Evolutionary conservation across 2,888 invertebrate genomes (phyloP).

Genomic region (Chloroclystis v-ata): DNA sequence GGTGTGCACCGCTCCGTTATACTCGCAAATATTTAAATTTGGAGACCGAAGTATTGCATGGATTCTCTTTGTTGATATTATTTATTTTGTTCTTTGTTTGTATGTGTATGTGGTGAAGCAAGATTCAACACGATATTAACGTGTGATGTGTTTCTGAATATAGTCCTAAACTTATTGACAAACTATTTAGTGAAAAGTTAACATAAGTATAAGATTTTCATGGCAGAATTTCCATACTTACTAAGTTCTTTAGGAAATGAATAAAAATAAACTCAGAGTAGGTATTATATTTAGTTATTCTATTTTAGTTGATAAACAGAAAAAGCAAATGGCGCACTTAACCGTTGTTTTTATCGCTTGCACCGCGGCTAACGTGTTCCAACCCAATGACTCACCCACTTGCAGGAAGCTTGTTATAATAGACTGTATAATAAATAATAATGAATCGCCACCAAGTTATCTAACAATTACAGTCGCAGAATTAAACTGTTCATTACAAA

Average conservation of each 20-base stretch:
- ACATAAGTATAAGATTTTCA: no score
- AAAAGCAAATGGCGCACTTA: neutral
- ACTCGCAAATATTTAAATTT: conserved; percentile 21
- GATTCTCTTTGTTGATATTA: neutral
- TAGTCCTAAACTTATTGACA: no score
- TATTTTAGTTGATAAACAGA: no score
- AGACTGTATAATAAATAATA: conserved; percentile 4
- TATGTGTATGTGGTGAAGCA: no score
- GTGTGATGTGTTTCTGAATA: no score
- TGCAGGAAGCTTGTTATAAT: conserved; percentile 10
- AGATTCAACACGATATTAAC: no score
- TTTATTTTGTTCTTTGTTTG: neutral
- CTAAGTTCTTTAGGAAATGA: no score
- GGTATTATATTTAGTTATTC: no score
- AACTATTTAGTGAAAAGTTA: no score
- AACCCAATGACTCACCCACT: conserved; percentile 11
- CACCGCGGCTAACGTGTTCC: conserved; percentile 6
- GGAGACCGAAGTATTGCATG: neutral
- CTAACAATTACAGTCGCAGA: neutral
- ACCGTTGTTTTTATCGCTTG: conserved; percentile 6
- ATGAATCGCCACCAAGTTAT: neutral
- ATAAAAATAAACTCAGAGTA: no score
- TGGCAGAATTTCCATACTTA: no score
- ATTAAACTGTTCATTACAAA: no score
- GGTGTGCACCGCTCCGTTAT: conserved; percentile 34